phyloP scores from a whole-genome alignment of 2,888 invertebrate genomes.

The Acanthosepion lycidas region DNA sequence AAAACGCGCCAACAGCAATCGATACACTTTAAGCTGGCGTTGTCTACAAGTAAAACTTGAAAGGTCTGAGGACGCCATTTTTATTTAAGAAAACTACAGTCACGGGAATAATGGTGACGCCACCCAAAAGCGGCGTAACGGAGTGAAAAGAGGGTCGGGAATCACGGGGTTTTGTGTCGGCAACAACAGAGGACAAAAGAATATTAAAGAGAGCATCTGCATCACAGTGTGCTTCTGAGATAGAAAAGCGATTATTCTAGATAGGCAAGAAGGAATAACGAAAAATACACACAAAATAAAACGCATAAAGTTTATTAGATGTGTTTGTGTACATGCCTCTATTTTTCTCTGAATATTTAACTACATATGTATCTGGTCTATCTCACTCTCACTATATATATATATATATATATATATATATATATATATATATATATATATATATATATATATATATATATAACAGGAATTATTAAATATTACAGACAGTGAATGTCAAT shows the following conservation, averaged over 20 bases:
- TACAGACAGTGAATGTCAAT: neutral
- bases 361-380: too few relatives aligned
- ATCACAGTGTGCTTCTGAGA: neutral
- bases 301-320: neutral
- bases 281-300: neutral
- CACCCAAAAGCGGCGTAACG: slow-evolving; percentile 1
- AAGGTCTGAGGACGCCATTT: neutral
- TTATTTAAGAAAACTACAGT: slow-evolving; percentile 6
- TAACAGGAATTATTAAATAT: too few relatives aligned
- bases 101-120: slow-evolving; percentile 33
- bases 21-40: slow-evolving; percentile 9
- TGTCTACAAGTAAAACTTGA: slow-evolving; percentile 9
- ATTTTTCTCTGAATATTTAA: too few relatives aligned
- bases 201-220: slow-evolving; percentile 18
- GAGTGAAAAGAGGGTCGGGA: neutral
- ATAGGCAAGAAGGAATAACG: too few relatives aligned
- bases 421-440: neutral
- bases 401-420: neutral
- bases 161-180: neutral
- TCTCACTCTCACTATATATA: too few relatives aligned
- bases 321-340: neutral
- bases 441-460: neutral
- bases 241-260: neutral
- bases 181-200: neutral
- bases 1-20: slow-evolving; percentile 33